phyloP scores from a whole-genome alignment of 2,797 vertebrate genomes.

The Myripristis jacobus region DNA sequence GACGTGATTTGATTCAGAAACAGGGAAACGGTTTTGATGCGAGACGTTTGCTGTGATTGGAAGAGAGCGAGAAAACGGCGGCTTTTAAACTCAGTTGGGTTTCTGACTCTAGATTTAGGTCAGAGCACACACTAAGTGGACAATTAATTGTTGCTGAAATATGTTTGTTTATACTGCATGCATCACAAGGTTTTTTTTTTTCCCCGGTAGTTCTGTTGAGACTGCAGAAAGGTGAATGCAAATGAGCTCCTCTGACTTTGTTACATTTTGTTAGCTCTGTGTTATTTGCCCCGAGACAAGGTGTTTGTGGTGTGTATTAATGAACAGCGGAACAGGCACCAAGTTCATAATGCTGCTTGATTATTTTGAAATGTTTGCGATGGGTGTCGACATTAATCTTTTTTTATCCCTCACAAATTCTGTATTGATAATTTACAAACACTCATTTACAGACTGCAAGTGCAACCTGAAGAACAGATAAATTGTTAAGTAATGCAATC shows the following conservation, averaged over 20 bases:
- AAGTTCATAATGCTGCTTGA: not conserved
- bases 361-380: not conserved
- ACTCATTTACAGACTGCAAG: too few relatives aligned
- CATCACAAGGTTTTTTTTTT: conserved; percentile 39
- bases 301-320: not conserved
- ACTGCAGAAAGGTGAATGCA: conserved; percentile 55
- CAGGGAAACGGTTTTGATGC: conserved; percentile 16
- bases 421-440: too few relatives aligned
- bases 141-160: conserved; percentile 62
- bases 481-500: too few relatives aligned
- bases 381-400: too few relatives aligned
- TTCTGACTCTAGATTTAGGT: conserved; percentile 60
- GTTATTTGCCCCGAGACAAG: not conserved
- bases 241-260: conserved; percentile 52
- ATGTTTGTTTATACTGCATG: conserved; percentile 48
- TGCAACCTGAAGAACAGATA: too few relatives aligned
- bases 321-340: not conserved
- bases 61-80: conserved; percentile 47
- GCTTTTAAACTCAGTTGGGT: conserved; percentile 59
- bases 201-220: conserved; percentile 12
- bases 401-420: too few relatives aligned
- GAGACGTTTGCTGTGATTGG: conserved; percentile 50
- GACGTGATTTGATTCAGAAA: conserved; percentile 69
- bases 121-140: conserved; percentile 44
- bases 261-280: conserved; percentile 15